A percentile compares a stretch with the other conserved stretches of the same genome.
phyloP scores from a whole-genome alignment of 2,113 vertebrate species.

The Bambusicola thoracicus region DNA sequence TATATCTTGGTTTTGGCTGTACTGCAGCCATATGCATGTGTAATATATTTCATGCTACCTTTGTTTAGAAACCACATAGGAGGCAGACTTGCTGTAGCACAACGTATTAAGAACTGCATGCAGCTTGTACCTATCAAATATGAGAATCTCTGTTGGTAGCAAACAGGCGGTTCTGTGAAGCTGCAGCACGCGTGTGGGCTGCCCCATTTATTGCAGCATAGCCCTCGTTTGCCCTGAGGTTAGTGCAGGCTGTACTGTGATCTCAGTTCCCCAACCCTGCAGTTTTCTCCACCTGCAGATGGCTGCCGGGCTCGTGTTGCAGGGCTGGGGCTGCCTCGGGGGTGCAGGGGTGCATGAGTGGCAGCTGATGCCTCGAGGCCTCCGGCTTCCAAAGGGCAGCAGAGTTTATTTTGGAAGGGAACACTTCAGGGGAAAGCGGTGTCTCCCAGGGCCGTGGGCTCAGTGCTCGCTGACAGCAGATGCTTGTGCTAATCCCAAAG shows the following conservation, averaged over 20 bases:
- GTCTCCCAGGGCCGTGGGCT: background rate
- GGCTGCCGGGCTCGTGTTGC: rapidly evolving
- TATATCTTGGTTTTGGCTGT: background rate
- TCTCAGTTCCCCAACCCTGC: background rate
- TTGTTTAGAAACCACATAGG: background rate
- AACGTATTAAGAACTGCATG: background rate
- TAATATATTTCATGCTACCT: background rate
- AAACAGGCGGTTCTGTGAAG: background rate
- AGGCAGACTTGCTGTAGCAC: background rate
- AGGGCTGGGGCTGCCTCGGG: background rate
- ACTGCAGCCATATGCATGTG: background rate
- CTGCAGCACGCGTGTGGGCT: rapidly evolving
- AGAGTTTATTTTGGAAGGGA: background rate
- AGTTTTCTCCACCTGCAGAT: background rate
- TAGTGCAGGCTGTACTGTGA: background rate
- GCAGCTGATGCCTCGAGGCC: rapidly evolving
- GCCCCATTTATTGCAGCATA: background rate
- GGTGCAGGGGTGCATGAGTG: background rate
- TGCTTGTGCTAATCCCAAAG: background rate
- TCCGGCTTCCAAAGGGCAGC: background rate
- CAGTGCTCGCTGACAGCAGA: background rate
- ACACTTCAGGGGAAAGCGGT: background rate
- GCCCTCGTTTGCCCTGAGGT: background rate
- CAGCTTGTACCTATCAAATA: background rate
- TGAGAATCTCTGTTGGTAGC: background rate